Percentiles rank a stretch among this genome's conserved stretches.
Conservation (phyloP, 2,797 vertebrate species). For the Danio jaintianensis region DNA sequence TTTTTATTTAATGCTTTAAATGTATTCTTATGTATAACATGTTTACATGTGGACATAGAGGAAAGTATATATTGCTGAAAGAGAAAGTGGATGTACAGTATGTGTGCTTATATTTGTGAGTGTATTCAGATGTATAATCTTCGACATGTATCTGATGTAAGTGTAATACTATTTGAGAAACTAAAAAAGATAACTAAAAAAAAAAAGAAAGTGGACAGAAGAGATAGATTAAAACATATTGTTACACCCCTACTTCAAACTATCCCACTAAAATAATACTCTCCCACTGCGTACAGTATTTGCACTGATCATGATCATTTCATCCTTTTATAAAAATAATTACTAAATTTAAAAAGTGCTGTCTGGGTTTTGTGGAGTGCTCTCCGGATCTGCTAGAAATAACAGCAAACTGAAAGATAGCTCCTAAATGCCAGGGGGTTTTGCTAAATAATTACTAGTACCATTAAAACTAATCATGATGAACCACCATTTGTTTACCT, state of each 20-base stretch:
- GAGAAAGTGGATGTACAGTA: too few species aligned
- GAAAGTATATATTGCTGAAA: too few species aligned
- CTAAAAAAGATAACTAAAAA: too few species aligned
- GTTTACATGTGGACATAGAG: too few species aligned
- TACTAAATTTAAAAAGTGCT: neutral
- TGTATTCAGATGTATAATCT: too few species aligned
- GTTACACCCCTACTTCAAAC: neutral
- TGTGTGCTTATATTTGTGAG: too few species aligned
- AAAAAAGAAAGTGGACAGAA: too few species aligned
- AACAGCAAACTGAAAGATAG: neutral
- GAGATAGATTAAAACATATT: too few species aligned
- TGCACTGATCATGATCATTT: neutral
- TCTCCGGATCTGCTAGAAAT: neutral
- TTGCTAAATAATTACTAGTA: neutral
- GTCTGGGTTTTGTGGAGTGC: constrained; percentile 3
- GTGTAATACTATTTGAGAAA: too few species aligned
- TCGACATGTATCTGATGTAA: too few species aligned
- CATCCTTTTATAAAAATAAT: neutral
- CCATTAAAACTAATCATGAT: neutral
- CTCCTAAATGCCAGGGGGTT: neutral
- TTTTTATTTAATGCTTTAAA: too few species aligned
- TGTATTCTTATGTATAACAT: too few species aligned
- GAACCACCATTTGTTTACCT: neutral
- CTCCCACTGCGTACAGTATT: neutral
- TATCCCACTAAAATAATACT: neutral